Base-by-base conservation (phyloP, 2,888 invertebrate species). In the Drosophila atroscutellata region DNA sequence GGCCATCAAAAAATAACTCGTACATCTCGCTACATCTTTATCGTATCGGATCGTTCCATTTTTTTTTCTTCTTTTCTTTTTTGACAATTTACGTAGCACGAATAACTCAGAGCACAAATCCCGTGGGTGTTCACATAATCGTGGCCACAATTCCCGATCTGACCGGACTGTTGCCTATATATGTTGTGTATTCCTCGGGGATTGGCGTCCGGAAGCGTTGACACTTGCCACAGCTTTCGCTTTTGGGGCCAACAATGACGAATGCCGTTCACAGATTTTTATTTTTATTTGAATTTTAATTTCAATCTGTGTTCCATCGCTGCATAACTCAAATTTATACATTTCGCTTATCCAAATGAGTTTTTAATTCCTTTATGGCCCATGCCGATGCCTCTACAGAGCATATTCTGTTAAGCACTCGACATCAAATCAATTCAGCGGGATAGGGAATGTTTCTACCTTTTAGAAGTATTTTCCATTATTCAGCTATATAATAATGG, bases 1-100 rank as follows among this genome's bases (percentile, higher is more conserved):
- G 61, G 66, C 72, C 62, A 85, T 88, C 76, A 79, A 79, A 80
- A 78, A 80, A 75, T 69, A 80, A 55, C 55, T 74, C 62, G 69
- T 77, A 66, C 52, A 75, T 75, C 76, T 75, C 15, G 45, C 45
- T 45, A 37, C 55, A 55, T 65, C 55, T 45, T 34, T 28, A 39
- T n/a, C n/a, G n/a, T 32, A 50, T 69, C 28, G 13, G 18, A 42
- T 86, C 73, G 71, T 71, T 67, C 49, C 54, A 66, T 51, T 20
- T 51, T 20, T n/a, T 51, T 50, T 68, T 11, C 2, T 13, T 3
- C 7, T 32, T 20, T 54, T 36, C 24, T 79, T 54, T 36, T 36
- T 79, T 73, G 76, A 65, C 75, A 77, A 58, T 67, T 72, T 76
- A 60, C 80, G 69, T 66, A 34, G 66, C 42, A 28, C 26, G 37